These are phyloP conservation scores for Chrysemys picta DNA, from an alignment of 2,113 vertebrate genomes.

Conservation along the genomic window DNA sequence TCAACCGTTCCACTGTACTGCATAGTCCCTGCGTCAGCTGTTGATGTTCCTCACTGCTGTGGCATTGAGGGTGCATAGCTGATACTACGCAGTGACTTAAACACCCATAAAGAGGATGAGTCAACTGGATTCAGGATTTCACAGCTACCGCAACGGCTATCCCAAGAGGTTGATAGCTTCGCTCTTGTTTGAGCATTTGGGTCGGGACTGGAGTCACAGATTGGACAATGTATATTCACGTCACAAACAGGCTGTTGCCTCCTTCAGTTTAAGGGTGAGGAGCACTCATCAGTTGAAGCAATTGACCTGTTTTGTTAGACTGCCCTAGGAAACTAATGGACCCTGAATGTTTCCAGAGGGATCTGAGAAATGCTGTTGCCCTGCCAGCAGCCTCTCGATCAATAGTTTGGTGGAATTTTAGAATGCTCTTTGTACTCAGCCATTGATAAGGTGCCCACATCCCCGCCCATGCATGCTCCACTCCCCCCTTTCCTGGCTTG, in stretches of 20 bases:
- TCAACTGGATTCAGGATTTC: background rate
- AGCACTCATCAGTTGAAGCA: background rate
- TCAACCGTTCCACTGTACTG: background rate
- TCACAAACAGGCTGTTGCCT: background rate
- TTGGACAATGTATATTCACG: background rate
- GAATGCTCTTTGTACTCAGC: background rate
- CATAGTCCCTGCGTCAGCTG: background rate
- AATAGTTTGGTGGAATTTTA: background rate
- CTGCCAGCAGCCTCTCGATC: background rate
- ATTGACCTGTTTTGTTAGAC: too few relatives aligned
- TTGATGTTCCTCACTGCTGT: background rate
- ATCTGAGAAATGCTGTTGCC: background rate
- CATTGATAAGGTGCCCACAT: background rate
- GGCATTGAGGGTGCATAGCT: background rate
- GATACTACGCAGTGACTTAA: background rate
- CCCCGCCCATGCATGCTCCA: background rate
- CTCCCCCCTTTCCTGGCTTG: background rate
- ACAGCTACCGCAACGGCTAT: background rate
- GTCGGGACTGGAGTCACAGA: background rate
- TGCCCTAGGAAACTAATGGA: background rate
- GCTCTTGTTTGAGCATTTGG: background rate
- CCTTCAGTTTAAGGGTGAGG: background rate
- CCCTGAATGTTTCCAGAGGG: background rate
- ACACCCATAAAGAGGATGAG: background rate
- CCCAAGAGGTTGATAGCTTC: background rate